phyloP scores from a whole-genome alignment of 2,888 invertebrate genomes.

The Acrocyrtus sp. region DNA sequence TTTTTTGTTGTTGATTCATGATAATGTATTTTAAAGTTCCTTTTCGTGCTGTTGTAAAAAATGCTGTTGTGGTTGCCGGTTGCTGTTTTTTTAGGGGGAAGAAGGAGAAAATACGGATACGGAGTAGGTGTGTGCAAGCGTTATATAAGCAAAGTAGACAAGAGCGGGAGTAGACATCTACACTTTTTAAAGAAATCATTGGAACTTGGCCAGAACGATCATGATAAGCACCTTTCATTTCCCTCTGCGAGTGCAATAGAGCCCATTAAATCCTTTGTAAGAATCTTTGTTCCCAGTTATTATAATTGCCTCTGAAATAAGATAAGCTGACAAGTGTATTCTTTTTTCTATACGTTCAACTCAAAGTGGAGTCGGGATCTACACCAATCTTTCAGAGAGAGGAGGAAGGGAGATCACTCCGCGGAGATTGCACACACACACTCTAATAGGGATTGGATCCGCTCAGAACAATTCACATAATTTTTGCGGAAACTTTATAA shows the following conservation, averaged over 20 bases:
- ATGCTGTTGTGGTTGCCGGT: neutral
- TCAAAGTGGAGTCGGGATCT: too few species aligned
- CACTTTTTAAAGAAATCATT: constrained; percentile 51
- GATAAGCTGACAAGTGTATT: constrained; percentile 56
- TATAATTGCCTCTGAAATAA: constrained; percentile 55
- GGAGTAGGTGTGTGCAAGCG: neutral
- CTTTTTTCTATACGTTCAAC: too few species aligned
- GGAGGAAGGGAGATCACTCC: constrained; percentile 45
- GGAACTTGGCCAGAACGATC: constrained; percentile 53
- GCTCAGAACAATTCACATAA: too few species aligned
- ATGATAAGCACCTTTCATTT: constrained; percentile 53
- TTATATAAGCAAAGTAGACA: too few species aligned
- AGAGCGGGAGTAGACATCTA: constrained; percentile 23
- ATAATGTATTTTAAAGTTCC: constrained; percentile 19
- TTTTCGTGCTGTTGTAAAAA: neutral
- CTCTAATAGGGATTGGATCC: too few species aligned
- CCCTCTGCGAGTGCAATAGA: constrained; percentile 54
- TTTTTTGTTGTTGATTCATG: constrained; percentile 46
- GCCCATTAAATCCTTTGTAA: constrained; percentile 55
- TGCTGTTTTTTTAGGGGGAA: too few species aligned
- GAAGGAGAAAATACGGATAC: neutral
- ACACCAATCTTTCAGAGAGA: constrained; percentile 37
- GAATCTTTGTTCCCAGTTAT: constrained; percentile 53
- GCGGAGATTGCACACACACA: constrained; percentile 41
- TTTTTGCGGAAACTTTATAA: too few species aligned